Evolutionary conservation across 2,888 invertebrate species (phyloP), one percentile per base, ranked within the genome.

Genomic region (Gonocerus acuteangulatus): DNA sequence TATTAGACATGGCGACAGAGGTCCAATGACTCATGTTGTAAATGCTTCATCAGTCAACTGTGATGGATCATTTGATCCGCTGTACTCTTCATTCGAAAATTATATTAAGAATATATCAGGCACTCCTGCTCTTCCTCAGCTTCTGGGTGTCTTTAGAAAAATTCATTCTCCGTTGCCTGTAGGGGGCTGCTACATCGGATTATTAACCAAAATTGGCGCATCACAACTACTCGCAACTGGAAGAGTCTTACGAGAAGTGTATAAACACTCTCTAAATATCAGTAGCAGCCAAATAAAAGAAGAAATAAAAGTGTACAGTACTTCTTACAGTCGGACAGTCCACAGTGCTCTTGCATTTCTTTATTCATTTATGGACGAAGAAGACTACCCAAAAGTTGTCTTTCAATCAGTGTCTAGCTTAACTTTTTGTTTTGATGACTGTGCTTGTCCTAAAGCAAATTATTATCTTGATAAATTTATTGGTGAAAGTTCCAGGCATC

Each of bases 1-100:
- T 49, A 85, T 90, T 2, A 79, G 95, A 15, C 95, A 95, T 72
- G 95, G 95, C 0, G 94, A 94, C 73, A 78, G 95, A 51, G 91
- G 93, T 0, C 89, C 94, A 0, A 78, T 95, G 65, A 86, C 89
- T 9, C 88, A 90, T 71, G 82, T 95, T 1, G 81, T 84, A 57
- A 87, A 86, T 62, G 85, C 89, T 39, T 84, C 86, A 52, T 80
- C 80, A 57, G 79, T 94, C 16, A 86, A 89, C 65, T 95, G 94
- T 73, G 85, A 62, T 42, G 62, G 64, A n/a, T 42, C 62, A 32
- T 48, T 49, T 32, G 64, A 66, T 42, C 62, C 66, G 6, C 48
- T 64, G 2, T 65, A 67, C 48, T 44, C 62, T 23, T 34, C 65
- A 2, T 79, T 78, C 58, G 75, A 76, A 64, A 76, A 79, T 67